Conservation (phyloP, 2,888 invertebrate species). For the Carcina quercana region DNA sequence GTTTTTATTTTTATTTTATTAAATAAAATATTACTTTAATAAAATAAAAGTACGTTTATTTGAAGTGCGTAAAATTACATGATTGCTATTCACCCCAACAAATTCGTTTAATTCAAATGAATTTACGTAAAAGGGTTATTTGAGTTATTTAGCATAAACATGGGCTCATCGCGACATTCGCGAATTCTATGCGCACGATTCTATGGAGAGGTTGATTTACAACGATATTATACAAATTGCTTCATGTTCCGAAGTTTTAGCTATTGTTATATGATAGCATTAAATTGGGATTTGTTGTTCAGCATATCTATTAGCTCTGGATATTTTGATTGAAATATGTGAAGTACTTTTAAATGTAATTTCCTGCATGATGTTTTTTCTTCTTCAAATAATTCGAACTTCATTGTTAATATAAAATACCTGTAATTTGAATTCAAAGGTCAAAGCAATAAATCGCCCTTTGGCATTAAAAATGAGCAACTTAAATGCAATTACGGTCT, state of each 20-base stretch:
- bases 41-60: too few species aligned
- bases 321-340: too few species aligned
- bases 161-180: slow-evolving; percentile 45
- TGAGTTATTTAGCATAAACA: slow-evolving; percentile 63
- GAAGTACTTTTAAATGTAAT: too few species aligned
- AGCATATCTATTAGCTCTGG: too few species aligned
- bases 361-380: too few species aligned
- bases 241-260: slow-evolving; percentile 25
- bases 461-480: slow-evolving; percentile 19
- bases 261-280: slow-evolving; percentile 37
- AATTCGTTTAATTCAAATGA: slow-evolving; percentile 39
- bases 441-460: slow-evolving; percentile 16
- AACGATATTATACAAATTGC: slow-evolving; percentile 59
- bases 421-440: background rate
- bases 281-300: slow-evolving; percentile 39
- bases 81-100: slow-evolving; percentile 29
- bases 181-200: slow-evolving; percentile 36
- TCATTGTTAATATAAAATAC: slow-evolving; percentile 1
- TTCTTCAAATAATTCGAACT: background rate
- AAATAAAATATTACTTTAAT: too few species aligned
- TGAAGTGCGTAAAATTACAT: too few species aligned
- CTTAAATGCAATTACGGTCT: slow-evolving; percentile 43
- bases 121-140: slow-evolving; percentile 31
- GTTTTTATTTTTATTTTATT: too few species aligned
- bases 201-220: slow-evolving; percentile 51